phyloP scores from a whole-genome alignment of 2,113 vertebrate species.

The Oreochromis tanganicae region DNA sequence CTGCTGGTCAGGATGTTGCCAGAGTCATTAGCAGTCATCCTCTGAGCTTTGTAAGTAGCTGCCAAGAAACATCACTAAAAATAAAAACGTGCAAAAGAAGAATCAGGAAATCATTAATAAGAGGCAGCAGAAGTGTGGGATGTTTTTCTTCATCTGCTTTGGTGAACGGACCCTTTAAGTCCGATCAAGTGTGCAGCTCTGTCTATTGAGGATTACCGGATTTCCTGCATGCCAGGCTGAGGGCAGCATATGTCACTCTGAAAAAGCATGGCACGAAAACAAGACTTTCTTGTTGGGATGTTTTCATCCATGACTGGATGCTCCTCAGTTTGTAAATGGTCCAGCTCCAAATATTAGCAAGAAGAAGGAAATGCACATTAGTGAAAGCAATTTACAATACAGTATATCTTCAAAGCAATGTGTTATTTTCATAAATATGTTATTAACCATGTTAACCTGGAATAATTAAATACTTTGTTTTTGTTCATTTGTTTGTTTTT shows the following conservation, averaged over 20 bases:
- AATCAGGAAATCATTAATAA: not conserved
- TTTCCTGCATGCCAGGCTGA: not conserved
- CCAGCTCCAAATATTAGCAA: not conserved
- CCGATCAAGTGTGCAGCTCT: not conserved
- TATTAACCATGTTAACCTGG: not conserved
- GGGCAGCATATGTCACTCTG: not conserved
- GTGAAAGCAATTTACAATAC: not conserved
- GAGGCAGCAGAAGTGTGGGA: not conserved
- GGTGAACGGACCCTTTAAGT: not conserved
- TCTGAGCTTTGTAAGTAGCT: not conserved
- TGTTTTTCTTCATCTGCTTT: not conserved
- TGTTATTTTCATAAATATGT: not conserved
- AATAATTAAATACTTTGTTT: not conserved
- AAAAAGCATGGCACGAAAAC: not conserved
- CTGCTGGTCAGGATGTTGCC: not conserved
- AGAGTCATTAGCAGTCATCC: not conserved
- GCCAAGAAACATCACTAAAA: not conserved
- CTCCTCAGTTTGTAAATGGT: not conserved
- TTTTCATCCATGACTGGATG: not conserved
- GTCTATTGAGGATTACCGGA: not conserved
- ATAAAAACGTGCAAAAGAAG: not conserved
- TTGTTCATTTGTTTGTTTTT: not conserved
- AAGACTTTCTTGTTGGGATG: not conserved
- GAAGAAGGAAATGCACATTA: not conserved
- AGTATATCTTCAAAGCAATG: not conserved